Evolutionary conservation across 2,113 vertebrate genomes (phyloP), one percentile per base, ranked within the genome.

Genomic region (Salvator merianae): DNA sequence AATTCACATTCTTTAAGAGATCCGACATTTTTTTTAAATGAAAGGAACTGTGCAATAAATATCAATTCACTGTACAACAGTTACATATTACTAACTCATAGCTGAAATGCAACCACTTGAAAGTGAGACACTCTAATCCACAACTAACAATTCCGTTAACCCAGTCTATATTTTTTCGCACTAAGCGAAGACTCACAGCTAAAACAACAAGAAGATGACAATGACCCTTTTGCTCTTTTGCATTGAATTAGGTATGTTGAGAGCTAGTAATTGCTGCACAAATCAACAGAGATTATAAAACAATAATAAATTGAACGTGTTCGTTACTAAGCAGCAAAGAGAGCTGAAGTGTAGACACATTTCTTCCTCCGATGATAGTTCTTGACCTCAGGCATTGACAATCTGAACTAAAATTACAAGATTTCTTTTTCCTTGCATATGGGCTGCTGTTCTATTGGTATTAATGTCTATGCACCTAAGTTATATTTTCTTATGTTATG

Each of bases 21-120:
- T 22, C 88, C 84, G 89, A 47, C 86, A 36, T 89, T 92, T 91
- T 92, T 91, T 92, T 93, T 88, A 94, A 88, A 77, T 53, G 85
- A 92, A 89, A 81, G 78, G 91, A 87, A 88, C 81, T 83, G 79
- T 84, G 84, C 84, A 81, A 38, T 86, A 88, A 90, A 93, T 93
- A 90, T 90, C 90, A 83, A 86, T 89, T 88, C 79, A 73, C 47
- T 68, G 71, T 47, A 77, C 22, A 62, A 86, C 74, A 86, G 78
- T 84, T 80, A 69, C 77, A 13, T 30, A 84, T 10, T 66, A 74
- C 84, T 43, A 79, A 73, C 30, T 16, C 66, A 50, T 77, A 62
- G 82, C 80, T 84, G 73, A 80, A 81, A 40, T 20, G 9, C 14
- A 84, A 0, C 84, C 34, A 28, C 85, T 83, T 79, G 24, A 62